Conservation (phyloP, 2,888 invertebrate genomes). For the Dasypolia templi region DNA sequence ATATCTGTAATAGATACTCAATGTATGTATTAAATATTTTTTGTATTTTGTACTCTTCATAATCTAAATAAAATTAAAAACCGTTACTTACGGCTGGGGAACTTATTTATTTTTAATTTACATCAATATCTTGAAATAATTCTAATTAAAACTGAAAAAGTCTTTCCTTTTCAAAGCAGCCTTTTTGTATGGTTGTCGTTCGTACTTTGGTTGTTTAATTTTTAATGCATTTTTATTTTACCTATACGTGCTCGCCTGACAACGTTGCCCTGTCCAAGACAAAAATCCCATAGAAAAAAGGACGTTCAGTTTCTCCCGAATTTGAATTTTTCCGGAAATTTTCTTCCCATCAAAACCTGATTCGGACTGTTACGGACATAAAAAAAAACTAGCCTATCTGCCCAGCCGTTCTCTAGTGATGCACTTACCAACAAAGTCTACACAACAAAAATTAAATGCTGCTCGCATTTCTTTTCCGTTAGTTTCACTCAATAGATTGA, state of each 20-base stretch:
- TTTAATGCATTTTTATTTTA: conserved; percentile 17
- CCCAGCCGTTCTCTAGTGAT: background rate
- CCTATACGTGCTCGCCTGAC: background rate
- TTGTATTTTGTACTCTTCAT: too few species aligned
- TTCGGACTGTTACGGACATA: too few species aligned
- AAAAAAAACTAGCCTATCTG: background rate
- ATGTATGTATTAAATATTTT: too few species aligned
- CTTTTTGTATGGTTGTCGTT: background rate
- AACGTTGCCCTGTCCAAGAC: background rate
- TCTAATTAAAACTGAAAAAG: conserved; percentile 14
- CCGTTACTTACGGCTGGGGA: too few species aligned
- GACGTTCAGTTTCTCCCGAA: background rate
- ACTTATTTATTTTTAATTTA: too few species aligned
- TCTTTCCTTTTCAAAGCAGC: background rate
- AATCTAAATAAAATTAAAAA: too few species aligned
- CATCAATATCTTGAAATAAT: too few species aligned
- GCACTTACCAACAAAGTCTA: too few species aligned
- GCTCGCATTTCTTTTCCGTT: background rate
- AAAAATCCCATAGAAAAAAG: too few species aligned
- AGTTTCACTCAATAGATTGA: conserved; percentile 29
- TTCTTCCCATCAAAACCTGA: background rate
- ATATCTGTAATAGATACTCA: too few species aligned
- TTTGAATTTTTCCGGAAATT: too few species aligned
- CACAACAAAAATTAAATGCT: too few species aligned
- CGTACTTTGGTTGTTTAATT: background rate